Percentiles rank a stretch among this genome's conserved stretches.
Evolutionary conservation across 2,797 vertebrate genomes (phyloP).

Genomic region (Tamandua tetradactyla): DNA sequence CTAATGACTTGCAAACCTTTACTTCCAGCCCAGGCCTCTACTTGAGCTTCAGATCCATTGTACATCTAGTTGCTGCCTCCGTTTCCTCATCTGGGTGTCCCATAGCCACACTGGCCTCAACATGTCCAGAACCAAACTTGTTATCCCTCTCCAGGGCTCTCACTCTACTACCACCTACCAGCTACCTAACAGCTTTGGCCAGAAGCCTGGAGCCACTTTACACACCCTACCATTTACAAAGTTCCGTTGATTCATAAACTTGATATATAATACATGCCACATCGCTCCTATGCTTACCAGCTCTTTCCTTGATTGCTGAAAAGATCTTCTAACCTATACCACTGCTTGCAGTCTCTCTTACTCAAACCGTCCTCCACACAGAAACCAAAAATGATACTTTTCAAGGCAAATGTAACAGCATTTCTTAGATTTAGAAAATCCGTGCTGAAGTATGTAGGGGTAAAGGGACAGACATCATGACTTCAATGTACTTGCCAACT

Average conservation of each 20-base stretch:
- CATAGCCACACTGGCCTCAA: not conserved
- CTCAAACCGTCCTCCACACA: not conserved
- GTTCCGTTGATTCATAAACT: not conserved
- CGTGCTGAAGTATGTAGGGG: not conserved
- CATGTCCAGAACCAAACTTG: not conserved
- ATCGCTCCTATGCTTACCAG: not conserved
- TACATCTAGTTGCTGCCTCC: not conserved
- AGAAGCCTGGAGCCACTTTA: not conserved
- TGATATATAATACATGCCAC: accelerated
- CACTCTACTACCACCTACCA: not conserved
- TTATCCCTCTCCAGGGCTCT: not conserved
- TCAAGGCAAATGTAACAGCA: not conserved
- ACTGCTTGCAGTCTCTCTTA: not conserved
- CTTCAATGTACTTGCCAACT: not conserved
- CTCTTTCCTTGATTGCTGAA: not conserved
- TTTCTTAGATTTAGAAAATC: constrained; percentile 3
- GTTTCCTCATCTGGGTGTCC: not conserved
- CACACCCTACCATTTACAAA: too few relatives aligned
- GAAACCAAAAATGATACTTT: not conserved
- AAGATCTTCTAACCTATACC: not conserved
- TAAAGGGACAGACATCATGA: not conserved
- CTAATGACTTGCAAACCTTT: not conserved
- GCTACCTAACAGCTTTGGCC: accelerated
- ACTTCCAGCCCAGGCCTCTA: not conserved
- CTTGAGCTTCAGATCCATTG: not conserved